Evolutionary conservation across 1,140 invertebrate genomes (phyloP).

Genomic region (Parapsyche elsis): DNA sequence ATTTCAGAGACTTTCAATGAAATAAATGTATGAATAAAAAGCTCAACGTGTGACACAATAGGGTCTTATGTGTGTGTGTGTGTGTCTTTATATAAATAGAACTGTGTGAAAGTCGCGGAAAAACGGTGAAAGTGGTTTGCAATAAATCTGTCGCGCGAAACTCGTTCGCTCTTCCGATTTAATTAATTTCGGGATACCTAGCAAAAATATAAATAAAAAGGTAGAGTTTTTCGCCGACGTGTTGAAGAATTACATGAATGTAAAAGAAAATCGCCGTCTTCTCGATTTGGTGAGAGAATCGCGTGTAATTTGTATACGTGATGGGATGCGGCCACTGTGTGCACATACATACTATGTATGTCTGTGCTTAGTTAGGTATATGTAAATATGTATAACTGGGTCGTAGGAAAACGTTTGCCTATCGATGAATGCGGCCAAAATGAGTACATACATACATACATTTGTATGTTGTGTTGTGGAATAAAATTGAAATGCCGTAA

Average conservation of each 20-base stretch:
- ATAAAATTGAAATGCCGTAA: no score
- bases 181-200: no score
- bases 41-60: neutral
- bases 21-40: neutral
- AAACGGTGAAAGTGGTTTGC: neutral
- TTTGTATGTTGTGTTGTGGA: no score
- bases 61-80: neutral
- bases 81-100: neutral
- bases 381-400: neutral
- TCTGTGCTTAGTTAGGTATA: no score
- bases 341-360: no score
- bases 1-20: no score
- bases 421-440: neutral
- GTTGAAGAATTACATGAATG: neutral
- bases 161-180: neutral
- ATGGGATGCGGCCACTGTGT: neutral
- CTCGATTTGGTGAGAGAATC: neutral
- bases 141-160: neutral
- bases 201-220: no score
- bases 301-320: constrained; percentile 7
- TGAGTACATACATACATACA: no score
- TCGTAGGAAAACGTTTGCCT: neutral
- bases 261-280: neutral
- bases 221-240: no score
- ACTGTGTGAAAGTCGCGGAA: neutral